A percentile compares a stretch with the other conserved stretches of the same genome.
Evolutionary conservation across 1,140 invertebrate species (phyloP).

Genomic region (Cyrtorhinus lividipennis): DNA sequence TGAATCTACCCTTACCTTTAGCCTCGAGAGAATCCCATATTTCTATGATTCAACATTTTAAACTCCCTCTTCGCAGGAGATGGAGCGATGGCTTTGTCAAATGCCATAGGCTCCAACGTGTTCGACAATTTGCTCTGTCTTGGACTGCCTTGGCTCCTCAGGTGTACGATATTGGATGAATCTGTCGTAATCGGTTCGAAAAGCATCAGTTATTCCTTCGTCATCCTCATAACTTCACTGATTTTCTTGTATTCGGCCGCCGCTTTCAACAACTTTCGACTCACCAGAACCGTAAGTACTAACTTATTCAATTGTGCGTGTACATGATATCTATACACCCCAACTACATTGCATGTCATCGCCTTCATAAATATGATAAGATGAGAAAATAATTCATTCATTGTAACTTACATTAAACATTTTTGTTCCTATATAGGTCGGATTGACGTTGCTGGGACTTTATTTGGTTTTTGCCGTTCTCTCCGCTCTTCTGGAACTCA

Average conservation of each 20-base stretch:
- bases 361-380: no score
- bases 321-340: no score
- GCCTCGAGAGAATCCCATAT: no score
- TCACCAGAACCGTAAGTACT: conserved; percentile 27
- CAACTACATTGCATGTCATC: no score
- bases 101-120: conserved; percentile 36
- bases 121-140: conserved; percentile 38
- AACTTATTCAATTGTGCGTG: not conserved
- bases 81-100: conserved; percentile 37
- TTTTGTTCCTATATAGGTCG: conserved; percentile 18
- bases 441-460: conserved; percentile 17
- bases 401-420: not conserved
- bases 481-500: conserved; percentile 24
- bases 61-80: conserved; percentile 31
- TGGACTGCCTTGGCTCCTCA: conserved; percentile 37
- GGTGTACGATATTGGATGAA: conserved; percentile 27
- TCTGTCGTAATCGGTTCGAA: conserved; percentile 26
- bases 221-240: conserved; percentile 28
- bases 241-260: conserved; percentile 26
- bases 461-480: conserved; percentile 28
- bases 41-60: no score
- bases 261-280: conserved; percentile 27
- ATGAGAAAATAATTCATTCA: not conserved
- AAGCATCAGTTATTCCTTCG: conserved; percentile 30
- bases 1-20: no score